Evolutionary conservation across 1,140 invertebrate genomes (phyloP).

Genomic region (Mizuhopecten yessoensis): DNA sequence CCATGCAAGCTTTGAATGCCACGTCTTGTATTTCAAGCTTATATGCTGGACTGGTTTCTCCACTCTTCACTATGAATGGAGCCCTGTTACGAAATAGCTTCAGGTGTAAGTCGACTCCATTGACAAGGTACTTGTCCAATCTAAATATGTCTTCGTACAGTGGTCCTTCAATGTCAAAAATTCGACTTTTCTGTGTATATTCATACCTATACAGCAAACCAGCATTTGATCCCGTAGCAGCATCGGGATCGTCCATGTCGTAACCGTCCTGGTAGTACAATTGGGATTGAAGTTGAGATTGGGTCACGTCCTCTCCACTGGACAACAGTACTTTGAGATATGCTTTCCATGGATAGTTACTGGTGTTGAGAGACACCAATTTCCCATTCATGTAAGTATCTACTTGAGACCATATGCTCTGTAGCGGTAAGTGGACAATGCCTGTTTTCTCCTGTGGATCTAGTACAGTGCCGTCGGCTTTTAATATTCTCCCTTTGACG

Average conservation of each 20-base stretch:
- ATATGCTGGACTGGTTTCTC: conserved; percentile 36
- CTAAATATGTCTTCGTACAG: too few species aligned
- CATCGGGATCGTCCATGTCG: not conserved
- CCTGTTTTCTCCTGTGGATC: conserved; percentile 47
- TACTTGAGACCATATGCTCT: too few species aligned
- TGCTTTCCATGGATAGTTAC: not conserved
- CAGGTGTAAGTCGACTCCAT: too few species aligned
- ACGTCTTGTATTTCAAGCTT: conserved; percentile 51
- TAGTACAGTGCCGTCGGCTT: conserved; percentile 57
- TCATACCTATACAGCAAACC: not conserved
- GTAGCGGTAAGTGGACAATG: conserved; percentile 58
- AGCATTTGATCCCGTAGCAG: not conserved
- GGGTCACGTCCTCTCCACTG: not conserved
- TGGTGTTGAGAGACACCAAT: conserved; percentile 60
- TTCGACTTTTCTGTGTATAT: conserved; percentile 48
- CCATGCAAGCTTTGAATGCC: conserved; percentile 51
- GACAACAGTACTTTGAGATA: conserved; percentile 57
- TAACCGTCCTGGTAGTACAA: not conserved
- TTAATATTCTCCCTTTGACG: conserved; percentile 51
- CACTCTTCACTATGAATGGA: conserved; percentile 57
- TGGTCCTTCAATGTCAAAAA: too few species aligned
- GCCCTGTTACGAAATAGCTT: too few species aligned
- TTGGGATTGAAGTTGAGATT: too few species aligned
- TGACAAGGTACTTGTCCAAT: too few species aligned
- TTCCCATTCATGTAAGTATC: too few species aligned